These are phyloP conservation scores for Meloidogyne chitwoodi DNA, from an alignment of 1,140 invertebrate species.

Conservation along the genomic window DNA sequence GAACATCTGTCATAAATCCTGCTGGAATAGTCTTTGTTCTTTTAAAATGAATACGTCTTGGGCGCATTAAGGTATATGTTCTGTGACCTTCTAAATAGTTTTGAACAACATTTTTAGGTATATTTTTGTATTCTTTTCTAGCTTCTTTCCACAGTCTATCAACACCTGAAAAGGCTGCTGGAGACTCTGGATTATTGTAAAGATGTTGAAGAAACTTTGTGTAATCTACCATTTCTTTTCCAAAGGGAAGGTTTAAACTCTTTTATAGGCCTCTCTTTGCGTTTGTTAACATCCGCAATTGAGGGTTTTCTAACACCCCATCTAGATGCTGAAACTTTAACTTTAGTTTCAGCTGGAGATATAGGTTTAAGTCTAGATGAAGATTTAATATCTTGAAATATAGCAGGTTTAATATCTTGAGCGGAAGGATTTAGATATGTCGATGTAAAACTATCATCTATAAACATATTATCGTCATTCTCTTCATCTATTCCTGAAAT, in stretches of 20 bases:
- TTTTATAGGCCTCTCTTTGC: background rate
- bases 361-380: no score
- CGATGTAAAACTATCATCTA: no score
- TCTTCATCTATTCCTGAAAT: no score
- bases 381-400: no score
- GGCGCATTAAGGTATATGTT: constrained; percentile 23
- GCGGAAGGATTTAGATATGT: no score
- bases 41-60: background rate
- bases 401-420: no score
- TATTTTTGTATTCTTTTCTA: no score
- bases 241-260: background rate
- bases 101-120: no score
- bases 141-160: constrained; percentile 13
- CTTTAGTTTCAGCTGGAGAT: no score
- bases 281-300: background rate
- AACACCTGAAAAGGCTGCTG: constrained; percentile 20
- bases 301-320: background rate
- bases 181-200: constrained; percentile 11
- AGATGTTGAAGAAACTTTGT: background rate
- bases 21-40: constrained; percentile 10
- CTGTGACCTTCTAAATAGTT: constrained; percentile 6
- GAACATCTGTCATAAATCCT: constrained; percentile 37
- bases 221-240: background rate
- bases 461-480: no score
- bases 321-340: no score